Evolutionary conservation across 2,113 vertebrate genomes (phyloP).

Genomic region (Otocyon megalotis): DNA sequence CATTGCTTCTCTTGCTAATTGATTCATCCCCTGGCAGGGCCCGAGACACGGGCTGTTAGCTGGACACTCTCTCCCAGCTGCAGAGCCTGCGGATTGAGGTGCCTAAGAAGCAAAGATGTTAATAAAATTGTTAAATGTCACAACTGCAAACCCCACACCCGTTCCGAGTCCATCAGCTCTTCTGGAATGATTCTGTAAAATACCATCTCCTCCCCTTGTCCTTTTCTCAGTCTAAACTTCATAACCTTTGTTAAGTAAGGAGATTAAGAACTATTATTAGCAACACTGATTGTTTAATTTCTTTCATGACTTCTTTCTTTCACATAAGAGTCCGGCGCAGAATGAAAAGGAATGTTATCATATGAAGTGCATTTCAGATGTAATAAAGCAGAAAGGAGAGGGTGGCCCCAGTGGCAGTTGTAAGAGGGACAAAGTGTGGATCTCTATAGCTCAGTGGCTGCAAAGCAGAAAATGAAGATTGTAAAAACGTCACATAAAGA

Average conservation of each 20-base stretch:
- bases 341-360: constrained; percentile 87
- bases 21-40: constrained; percentile 79
- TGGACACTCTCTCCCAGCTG: constrained; percentile 37
- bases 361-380: constrained; percentile 86
- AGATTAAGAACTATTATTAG: constrained; percentile 71
- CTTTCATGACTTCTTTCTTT: constrained; percentile 80
- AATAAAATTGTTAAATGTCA: constrained; percentile 81
- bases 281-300: constrained; percentile 76
- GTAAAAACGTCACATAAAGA: constrained; percentile 99
- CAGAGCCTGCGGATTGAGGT: constrained; percentile 37
- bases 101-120: constrained; percentile 66
- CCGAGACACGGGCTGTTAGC: constrained; percentile 65
- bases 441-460: constrained; percentile 95
- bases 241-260: constrained; percentile 71
- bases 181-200: constrained; percentile 59
- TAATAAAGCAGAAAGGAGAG: constrained; percentile 91
- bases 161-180: constrained; percentile 56
- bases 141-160: constrained; percentile 50
- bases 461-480: constrained; percentile 99
- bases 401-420: constrained; percentile 90
- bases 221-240: constrained; percentile 73
- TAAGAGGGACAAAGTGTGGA: constrained; percentile 91
- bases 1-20: constrained; percentile 80
- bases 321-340: constrained; percentile 76
- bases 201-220: constrained; percentile 60